A percentile compares a stretch with the other conserved stretches of the same genome.
Conservation (phyloP, 2,797 vertebrate species). For the Periparus ater region DNA sequence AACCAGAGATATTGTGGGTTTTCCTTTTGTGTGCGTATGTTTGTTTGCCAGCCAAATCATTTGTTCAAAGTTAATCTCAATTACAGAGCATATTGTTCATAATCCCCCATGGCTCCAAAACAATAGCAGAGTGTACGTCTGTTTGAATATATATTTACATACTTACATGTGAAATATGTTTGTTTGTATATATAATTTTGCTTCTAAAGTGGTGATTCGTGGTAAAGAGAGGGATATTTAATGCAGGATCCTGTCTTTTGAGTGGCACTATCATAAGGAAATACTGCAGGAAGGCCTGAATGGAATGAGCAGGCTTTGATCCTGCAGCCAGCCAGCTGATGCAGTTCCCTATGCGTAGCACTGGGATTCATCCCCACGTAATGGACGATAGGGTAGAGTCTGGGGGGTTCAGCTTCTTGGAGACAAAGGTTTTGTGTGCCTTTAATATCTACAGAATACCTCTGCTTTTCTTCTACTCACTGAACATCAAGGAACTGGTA, state of each 20-base stretch:
- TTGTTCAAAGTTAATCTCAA: constrained; percentile 59
- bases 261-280: background rate
- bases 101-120: constrained; percentile 56
- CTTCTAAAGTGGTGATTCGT: background rate
- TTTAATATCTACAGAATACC: background rate
- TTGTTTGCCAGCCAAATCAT: constrained; percentile 56
- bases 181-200: constrained; percentile 32
- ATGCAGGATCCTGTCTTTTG: background rate
- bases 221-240: constrained; percentile 29
- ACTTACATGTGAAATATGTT: constrained; percentile 53
- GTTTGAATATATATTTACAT: constrained; percentile 34
- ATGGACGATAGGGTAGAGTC: background rate
- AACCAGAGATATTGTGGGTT: constrained; percentile 35
- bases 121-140: constrained; percentile 22
- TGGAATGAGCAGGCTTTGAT: background rate
- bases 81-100: constrained; percentile 62
- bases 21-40: constrained; percentile 9
- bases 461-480: background rate
- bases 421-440: background rate
- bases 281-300: background rate
- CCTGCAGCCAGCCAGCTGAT: background rate
- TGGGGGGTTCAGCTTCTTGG: background rate
- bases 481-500: background rate
- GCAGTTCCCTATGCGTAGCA: rapidly evolving
- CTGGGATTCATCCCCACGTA: background rate